Percentiles rank a stretch among this genome's conserved stretches.
Conservation (phyloP, 2,797 vertebrate genomes). For the Sarcoramphus papa region DNA sequence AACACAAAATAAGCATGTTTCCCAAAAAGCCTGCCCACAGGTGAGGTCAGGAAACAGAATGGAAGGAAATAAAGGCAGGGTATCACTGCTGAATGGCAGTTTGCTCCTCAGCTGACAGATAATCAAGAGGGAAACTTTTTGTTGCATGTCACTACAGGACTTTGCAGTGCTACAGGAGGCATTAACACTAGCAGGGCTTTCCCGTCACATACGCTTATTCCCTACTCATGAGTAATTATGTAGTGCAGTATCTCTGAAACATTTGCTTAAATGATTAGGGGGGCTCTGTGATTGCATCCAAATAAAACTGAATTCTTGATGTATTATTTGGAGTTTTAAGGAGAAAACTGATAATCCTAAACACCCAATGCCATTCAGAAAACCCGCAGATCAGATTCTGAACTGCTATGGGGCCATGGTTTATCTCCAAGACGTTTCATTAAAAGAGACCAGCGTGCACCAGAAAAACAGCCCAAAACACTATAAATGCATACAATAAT, state of each 20-base stretch:
- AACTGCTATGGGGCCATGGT: neutral
- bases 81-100: neutral
- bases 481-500: neutral
- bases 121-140: neutral
- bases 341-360: neutral
- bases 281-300: neutral
- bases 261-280: neutral
- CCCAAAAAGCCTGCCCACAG: neutral
- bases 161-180: neutral
- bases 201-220: neutral
- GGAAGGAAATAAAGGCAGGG: neutral
- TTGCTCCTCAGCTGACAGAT: neutral
- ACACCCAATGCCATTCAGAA: neutral
- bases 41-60: neutral
- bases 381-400: neutral
- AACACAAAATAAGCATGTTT: neutral
- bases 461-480: neutral
- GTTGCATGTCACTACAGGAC: neutral
- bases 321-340: neutral
- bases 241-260: neutral
- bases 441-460: neutral
- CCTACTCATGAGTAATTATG: neutral
- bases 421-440: fast-evolving
- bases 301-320: neutral
- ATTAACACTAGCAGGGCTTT: neutral